Percentiles rank a stretch among this genome's conserved stretches.
Evolutionary conservation across 2,113 vertebrate species (phyloP).

Genomic region (Phalacrocorax brasilianus): DNA sequence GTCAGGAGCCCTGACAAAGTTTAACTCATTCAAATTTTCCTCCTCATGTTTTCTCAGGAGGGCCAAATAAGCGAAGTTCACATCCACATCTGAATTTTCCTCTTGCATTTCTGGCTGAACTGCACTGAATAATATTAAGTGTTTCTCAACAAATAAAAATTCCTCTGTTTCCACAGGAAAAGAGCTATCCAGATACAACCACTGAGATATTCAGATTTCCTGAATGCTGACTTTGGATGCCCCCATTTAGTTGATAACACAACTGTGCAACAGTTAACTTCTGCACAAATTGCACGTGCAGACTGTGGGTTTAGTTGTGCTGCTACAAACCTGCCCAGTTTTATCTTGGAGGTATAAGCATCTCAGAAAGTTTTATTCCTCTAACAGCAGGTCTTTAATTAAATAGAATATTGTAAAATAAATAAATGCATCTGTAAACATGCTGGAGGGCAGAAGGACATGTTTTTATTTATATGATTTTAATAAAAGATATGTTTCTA

Average conservation of each 20-base stretch:
- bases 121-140: not conserved
- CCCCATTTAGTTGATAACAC: not conserved
- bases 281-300: not conserved
- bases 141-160: not conserved
- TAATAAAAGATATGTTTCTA: constrained; percentile 56
- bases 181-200: not conserved
- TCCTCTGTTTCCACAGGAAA: not conserved
- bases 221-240: not conserved
- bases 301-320: not conserved
- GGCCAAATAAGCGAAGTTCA: not conserved
- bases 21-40: not conserved
- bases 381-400: constrained; percentile 52
- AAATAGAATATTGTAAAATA: constrained; percentile 51
- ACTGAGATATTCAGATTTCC: not conserved
- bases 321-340: not conserved
- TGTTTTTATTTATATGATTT: constrained; percentile 50
- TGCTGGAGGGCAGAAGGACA: constrained; percentile 42
- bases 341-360: not conserved
- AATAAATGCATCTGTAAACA: constrained; percentile 53
- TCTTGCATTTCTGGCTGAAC: not conserved
- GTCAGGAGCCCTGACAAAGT: not conserved
- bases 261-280: not conserved
- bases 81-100: not conserved
- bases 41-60: not conserved
- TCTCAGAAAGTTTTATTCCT: constrained; percentile 34